Percentiles rank a stretch among this genome's conserved stretches.
These are phyloP conservation scores for Spilogale gracilis DNA, from an alignment of 2,113 vertebrate genomes.

Conservation along the genomic window DNA sequence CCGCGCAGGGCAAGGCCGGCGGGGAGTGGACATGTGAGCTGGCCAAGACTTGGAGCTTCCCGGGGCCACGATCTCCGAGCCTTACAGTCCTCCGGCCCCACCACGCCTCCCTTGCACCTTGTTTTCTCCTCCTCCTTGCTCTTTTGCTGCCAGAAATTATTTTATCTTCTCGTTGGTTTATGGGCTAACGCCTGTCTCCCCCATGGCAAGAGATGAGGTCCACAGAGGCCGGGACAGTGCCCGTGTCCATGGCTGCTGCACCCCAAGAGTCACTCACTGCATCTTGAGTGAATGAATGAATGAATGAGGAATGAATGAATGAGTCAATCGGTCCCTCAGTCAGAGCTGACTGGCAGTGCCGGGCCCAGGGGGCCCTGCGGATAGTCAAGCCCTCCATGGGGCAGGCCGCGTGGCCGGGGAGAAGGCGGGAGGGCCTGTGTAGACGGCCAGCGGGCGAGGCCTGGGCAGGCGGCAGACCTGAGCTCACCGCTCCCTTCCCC, in stretches of 20 bases:
- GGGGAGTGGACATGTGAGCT: accelerated
- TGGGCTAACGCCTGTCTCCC: accelerated
- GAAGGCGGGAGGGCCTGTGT: background rate
- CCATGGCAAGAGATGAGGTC: background rate
- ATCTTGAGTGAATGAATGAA: background rate
- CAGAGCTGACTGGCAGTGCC: accelerated
- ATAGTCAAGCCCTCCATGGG: accelerated
- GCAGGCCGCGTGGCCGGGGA: accelerated
- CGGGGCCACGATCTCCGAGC: background rate
- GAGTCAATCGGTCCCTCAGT: accelerated
- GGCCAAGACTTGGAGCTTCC: background rate
- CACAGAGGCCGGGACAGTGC: accelerated
- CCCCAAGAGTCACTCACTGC: too few species aligned
- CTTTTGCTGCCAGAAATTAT: background rate
- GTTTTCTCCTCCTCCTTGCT: background rate
- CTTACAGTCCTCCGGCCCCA: accelerated
- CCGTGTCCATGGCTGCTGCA: accelerated
- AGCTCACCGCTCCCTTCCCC: background rate
- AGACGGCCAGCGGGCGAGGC: background rate
- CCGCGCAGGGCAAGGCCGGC: background rate
- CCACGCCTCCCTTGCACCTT: background rate
- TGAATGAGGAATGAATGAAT: background rate
- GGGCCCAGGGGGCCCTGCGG: background rate
- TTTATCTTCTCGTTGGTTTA: too few species aligned
- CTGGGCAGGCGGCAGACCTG: background rate